Evolutionary conservation across 2,888 invertebrate species (phyloP).

Genomic region (Ormyrus thymus): DNA sequence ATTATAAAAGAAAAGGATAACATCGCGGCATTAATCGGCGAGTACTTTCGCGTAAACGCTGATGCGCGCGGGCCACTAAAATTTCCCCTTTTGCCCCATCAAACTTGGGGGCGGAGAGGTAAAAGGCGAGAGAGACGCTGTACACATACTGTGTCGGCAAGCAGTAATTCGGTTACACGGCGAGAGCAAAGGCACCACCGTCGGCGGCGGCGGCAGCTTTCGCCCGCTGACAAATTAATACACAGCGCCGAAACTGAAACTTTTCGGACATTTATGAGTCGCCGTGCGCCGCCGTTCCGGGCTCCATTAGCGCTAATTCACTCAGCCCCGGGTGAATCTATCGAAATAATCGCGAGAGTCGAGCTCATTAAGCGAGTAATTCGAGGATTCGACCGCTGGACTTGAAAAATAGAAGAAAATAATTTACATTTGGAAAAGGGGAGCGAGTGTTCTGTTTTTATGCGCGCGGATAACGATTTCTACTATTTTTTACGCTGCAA

Average conservation of each 20-base stretch:
- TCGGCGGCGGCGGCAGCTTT: slow-evolving; percentile 12
- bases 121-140: slow-evolving; percentile 1
- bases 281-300: slow-evolving; percentile 7
- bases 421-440: no score
- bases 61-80: no score
- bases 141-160: background rate
- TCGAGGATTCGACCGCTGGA: no score
- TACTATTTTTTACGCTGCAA: no score
- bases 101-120: background rate
- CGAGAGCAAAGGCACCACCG: no score
- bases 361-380: no score
- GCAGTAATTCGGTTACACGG: slow-evolving; percentile 32
- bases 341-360: slow-evolving; percentile 11
- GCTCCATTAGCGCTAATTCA: slow-evolving; percentile 46
- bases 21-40: no score
- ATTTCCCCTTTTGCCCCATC: background rate
- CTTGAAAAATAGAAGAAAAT: no score
- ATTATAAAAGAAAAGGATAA: no score
- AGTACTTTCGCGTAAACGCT: no score
- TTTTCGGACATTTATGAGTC: slow-evolving; percentile 48
- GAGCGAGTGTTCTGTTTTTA: no score
- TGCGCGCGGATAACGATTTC: no score
- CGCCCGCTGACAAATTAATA: slow-evolving; percentile 32
- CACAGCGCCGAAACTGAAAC: slow-evolving; percentile 30
- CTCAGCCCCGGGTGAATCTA: slow-evolving; percentile 1